phyloP scores from a whole-genome alignment of 2,113 vertebrate genomes.

The Dermatemys mawii region DNA sequence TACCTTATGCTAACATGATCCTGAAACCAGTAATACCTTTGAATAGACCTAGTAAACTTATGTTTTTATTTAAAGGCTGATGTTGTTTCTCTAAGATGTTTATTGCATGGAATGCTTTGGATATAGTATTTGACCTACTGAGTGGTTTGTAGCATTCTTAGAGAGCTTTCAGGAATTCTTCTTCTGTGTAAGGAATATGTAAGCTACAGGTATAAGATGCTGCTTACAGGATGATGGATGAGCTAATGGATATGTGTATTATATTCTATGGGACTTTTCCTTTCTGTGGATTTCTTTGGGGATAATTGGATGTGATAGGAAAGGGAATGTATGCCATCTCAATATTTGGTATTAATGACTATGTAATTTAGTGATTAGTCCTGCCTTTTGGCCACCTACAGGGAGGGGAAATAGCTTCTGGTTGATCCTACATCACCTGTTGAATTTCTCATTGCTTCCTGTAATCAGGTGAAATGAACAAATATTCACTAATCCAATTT shows the following conservation, averaged over 20 bases:
- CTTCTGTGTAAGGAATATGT: background rate
- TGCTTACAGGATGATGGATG: rapidly evolving
- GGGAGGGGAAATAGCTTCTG: background rate
- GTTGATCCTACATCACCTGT: background rate
- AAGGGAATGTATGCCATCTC: background rate
- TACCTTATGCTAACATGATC: background rate
- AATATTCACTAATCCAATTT: background rate
- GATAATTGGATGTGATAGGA: background rate
- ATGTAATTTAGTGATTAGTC: background rate
- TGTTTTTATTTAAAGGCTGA: background rate
- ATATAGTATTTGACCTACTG: rapidly evolving
- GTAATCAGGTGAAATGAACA: background rate
- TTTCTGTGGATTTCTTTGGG: background rate
- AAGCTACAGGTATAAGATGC: background rate
- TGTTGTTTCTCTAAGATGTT: background rate
- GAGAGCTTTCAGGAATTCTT: background rate
- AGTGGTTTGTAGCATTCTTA: background rate
- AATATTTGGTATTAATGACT: background rate
- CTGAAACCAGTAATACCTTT: background rate
- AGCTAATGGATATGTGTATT: background rate
- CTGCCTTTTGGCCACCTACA: background rate
- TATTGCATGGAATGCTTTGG: background rate
- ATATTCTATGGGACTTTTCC: background rate
- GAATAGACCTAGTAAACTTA: background rate
- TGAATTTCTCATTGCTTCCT: background rate